Conservation (phyloP, 23 tunicate species). For the Corella eumyota region DNA sequence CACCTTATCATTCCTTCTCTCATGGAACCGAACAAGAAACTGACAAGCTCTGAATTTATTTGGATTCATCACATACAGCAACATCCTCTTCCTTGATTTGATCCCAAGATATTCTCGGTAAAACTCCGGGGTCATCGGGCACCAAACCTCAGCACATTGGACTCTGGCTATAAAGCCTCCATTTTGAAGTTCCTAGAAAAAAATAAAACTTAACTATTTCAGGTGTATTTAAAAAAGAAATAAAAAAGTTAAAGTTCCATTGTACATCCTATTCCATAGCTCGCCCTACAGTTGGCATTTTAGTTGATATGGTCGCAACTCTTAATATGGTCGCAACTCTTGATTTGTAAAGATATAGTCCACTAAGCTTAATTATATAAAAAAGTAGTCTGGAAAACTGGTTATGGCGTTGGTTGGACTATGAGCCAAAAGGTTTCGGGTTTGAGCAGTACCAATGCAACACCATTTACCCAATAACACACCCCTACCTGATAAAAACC, state of each 20-base stretch:
- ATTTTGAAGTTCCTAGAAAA: slow-evolving; percentile 53
- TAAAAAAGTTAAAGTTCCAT: not conserved
- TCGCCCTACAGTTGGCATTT: too few species aligned
- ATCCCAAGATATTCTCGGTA: slow-evolving; percentile 87
- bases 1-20: slow-evolving; percentile 83
- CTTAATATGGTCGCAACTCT: too few species aligned
- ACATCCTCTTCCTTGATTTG: slow-evolving; percentile 77
- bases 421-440: too few species aligned
- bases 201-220: not conserved
- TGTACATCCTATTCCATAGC: too few species aligned
- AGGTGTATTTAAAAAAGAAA: not conserved
- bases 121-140: slow-evolving; percentile 99
- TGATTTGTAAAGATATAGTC: too few species aligned
- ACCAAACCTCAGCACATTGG: slow-evolving; percentile 99
- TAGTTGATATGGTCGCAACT: too few species aligned
- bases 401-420: too few species aligned
- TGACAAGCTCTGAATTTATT: slow-evolving; percentile 99
- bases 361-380: too few species aligned
- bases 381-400: too few species aligned
- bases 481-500: too few species aligned
- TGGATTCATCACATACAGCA: slow-evolving; percentile 99
- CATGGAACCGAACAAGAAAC: slow-evolving; percentile 90
- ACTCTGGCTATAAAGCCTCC: slow-evolving; percentile 90
- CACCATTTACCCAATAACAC: too few species aligned
- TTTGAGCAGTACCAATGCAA: too few species aligned